Percentiles rank a stretch among this genome's conserved stretches.
phyloP scores from a whole-genome alignment of 2,888 invertebrate species.

The Lutraria lutraria region DNA sequence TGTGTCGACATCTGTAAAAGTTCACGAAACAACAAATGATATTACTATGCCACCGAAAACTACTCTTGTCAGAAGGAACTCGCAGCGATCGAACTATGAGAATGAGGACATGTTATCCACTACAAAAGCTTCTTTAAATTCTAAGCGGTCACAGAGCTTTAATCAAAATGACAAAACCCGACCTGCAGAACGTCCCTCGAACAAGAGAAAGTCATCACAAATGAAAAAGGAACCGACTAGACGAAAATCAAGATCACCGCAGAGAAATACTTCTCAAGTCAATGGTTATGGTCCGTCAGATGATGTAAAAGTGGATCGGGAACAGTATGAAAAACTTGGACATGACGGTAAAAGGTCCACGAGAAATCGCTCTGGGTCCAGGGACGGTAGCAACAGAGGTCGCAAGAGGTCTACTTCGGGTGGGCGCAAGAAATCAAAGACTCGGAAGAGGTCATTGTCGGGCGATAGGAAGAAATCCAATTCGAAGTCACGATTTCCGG shows the following conservation, averaged over 20 bases:
- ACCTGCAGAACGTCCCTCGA: background rate
- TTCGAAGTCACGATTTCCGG: conserved; percentile 61
- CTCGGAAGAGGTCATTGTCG: conserved; percentile 46
- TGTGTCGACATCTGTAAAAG: conserved; percentile 32
- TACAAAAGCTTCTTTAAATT: conserved; percentile 7
- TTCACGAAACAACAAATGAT: conserved; percentile 22
- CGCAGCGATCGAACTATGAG: background rate
- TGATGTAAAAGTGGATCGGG: conserved; percentile 52
- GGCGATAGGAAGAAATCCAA: conserved; percentile 43
- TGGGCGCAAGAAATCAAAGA: conserved; percentile 37
- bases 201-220: conserved; percentile 17
- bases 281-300: conserved; percentile 33
- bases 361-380: conserved; percentile 38
- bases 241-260: conserved; percentile 40
- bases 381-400: conserved; percentile 24
- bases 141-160: background rate
- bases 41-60: background rate
- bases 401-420: conserved; percentile 39
- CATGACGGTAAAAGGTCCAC: conserved; percentile 34
- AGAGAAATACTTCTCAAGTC: background rate
- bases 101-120: conserved; percentile 29
- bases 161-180: conserved; percentile 18
- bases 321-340: conserved; percentile 56
- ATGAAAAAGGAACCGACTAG: background rate
- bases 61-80: background rate